phyloP scores from a whole-genome alignment of 2,113 vertebrate species.

The Eudyptes chrysolophus region DNA sequence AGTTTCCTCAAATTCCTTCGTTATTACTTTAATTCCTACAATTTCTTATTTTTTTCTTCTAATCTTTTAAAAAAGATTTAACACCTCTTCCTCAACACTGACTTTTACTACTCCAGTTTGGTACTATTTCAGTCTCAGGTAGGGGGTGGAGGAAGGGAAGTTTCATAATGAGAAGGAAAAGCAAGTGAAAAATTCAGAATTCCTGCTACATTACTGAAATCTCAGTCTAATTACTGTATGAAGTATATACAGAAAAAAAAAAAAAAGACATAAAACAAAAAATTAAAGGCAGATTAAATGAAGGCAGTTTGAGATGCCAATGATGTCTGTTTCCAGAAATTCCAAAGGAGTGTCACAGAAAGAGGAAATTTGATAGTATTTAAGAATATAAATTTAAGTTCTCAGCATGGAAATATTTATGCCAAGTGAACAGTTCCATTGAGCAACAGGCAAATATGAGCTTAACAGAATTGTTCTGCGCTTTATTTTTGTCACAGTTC shows the following conservation, averaged over 20 bases:
- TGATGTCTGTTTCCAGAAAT: background rate
- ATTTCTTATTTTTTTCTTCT: background rate
- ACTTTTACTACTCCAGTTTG: background rate
- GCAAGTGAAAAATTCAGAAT: background rate
- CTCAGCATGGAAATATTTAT: background rate
- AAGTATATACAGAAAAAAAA: background rate
- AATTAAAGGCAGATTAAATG: background rate
- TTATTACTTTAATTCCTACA: background rate
- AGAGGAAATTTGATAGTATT: background rate
- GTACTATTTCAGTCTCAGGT: background rate
- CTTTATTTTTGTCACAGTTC: background rate
- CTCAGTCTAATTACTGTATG: background rate
- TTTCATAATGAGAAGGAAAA: background rate
- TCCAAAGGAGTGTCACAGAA: background rate
- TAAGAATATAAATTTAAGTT: background rate
- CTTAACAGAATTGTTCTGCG: background rate
- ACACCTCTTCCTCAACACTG: background rate
- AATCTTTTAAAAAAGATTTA: background rate
- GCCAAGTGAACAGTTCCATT: background rate
- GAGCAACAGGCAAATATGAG: background rate
- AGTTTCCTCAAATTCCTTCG: background rate
- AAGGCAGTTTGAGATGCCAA: fast-evolving
- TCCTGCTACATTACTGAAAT: background rate
- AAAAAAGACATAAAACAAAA: background rate
- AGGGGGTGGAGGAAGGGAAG: fast-evolving